Evolutionary conservation across 2,888 invertebrate genomes (phyloP).

Genomic region (Agriopis aurantiaria): DNA sequence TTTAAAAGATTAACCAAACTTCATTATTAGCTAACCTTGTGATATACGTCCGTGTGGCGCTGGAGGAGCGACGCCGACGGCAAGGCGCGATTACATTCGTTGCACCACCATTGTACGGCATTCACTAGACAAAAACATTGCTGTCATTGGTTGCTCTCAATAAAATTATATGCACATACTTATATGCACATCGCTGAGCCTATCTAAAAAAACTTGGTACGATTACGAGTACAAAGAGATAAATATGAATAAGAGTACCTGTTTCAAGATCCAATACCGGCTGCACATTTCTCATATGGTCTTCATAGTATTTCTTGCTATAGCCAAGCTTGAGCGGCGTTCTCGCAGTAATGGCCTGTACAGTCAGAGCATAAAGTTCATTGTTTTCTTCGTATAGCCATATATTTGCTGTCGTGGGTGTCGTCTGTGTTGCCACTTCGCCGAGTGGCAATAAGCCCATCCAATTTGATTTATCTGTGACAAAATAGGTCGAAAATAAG

Average conservation of each 20-base stretch:
- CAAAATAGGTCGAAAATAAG: too few relatives aligned
- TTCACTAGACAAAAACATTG: slow-evolving; percentile 20
- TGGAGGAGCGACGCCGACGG: slow-evolving; percentile 54
- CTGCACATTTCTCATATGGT: slow-evolving; percentile 51
- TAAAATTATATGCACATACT: too few relatives aligned
- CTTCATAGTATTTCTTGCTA: slow-evolving; percentile 60
- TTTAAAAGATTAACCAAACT: too few relatives aligned
- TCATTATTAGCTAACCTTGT: slow-evolving; percentile 52
- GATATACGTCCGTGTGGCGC: slow-evolving; percentile 57
- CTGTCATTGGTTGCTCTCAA: neutral
- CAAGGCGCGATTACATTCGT: slow-evolving; percentile 59
- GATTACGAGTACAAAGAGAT: too few relatives aligned
- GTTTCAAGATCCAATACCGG: slow-evolving; percentile 59
- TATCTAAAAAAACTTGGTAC: too few relatives aligned
- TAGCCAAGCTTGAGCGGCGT: slow-evolving; percentile 65
- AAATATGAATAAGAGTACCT: slow-evolving; percentile 47
- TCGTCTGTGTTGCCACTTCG: slow-evolving; percentile 47
- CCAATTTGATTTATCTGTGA: slow-evolving; percentile 74
- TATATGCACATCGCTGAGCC: too few relatives aligned
- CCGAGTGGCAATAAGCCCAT: slow-evolving; percentile 65
- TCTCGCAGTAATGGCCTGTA: slow-evolving; percentile 54
- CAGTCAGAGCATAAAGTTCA: slow-evolving; percentile 62
- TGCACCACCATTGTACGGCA: slow-evolving; percentile 63
- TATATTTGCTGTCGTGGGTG: slow-evolving; percentile 56
- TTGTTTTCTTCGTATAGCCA: slow-evolving; percentile 68